Evolutionary conservation across 2,113 vertebrate genomes (phyloP), one percentile per base, ranked within the genome.

Genomic region (Paracanthobrama guichenoti): DNA sequence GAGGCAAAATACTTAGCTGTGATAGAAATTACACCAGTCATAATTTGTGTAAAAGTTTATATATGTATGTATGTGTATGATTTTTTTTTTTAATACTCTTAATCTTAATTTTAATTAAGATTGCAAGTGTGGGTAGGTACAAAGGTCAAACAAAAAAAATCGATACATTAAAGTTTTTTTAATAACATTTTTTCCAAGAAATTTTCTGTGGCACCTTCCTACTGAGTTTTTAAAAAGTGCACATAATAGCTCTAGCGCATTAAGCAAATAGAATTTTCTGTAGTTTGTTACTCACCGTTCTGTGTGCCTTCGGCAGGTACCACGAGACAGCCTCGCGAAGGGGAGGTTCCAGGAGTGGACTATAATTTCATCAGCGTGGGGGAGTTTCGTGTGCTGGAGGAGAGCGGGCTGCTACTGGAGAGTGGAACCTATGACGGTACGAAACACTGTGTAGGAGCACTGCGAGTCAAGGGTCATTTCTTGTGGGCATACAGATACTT

Each of bases 331-430:
- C 98, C 98, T 88, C 95, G 98, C 86, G 98, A 99, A 91, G 97
- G 97, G 81, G 98, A 99, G 84, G 97, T 99, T 82, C 97, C 98
- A 6, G 98, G 97, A 46, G 97, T 99, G 91, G 98, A 99, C 93
- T 99, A 99, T 90, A 99, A 99, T 87, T 99, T 99, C 94, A 99
- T 99, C 95, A 95, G 95, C 26, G 97, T 98, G 88, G 97, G 94
- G 59, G 97, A 99, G 85, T 99, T 99, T 74, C 96, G 96, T 81
- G 95, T 95, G 0, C 94, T 99, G 92, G 98, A 99, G 87, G 97
- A 98, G 92, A 97, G 96, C 7, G 98, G 97, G 86, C 94, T 97
- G 57, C 94, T 99, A 85, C 94, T 99, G 86, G 98, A 99, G 94
- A 99, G 97, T 28, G 98, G 98, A 88, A 99, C 98, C 0, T 99